phyloP scores from a whole-genome alignment of 2,888 invertebrate species.

The Odiellus spinosus region DNA sequence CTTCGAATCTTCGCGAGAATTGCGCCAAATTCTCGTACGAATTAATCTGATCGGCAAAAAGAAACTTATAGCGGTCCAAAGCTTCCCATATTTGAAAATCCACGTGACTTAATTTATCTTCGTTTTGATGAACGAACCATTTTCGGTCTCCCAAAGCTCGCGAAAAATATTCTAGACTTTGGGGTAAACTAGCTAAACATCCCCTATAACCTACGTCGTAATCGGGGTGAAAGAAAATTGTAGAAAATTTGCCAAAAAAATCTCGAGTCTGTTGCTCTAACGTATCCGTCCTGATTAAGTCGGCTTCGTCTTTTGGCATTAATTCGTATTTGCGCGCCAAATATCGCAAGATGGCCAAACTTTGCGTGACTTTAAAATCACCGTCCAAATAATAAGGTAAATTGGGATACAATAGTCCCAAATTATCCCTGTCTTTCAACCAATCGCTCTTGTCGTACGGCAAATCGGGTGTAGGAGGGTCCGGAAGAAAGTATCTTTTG shows the following conservation, averaged over 20 bases:
- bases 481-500: neutral
- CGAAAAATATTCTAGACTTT: conserved; percentile 10
- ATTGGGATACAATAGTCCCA: conserved; percentile 30
- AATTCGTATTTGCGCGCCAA: conserved; percentile 17
- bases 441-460: conserved; percentile 16
- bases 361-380: conserved; percentile 28
- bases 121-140: conserved; percentile 24
- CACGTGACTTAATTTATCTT: conserved; percentile 26
- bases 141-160: conserved; percentile 11
- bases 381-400: conserved; percentile 31
- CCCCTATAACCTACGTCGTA: conserved; percentile 20
- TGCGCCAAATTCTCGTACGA: conserved; percentile 26
- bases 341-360: conserved; percentile 22
- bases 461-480: too few relatives aligned
- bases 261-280: conserved; percentile 23
- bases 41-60: conserved; percentile 26
- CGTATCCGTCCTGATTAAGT: conserved; percentile 10
- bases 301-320: conserved; percentile 9
- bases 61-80: conserved; percentile 28
- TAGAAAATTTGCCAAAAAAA: conserved; percentile 30
- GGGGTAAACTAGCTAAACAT: conserved; percentile 9
- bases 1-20: conserved; percentile 28
- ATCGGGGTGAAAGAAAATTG: conserved; percentile 27
- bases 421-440: conserved; percentile 15
- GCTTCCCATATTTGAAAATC: conserved; percentile 34